Percentiles rank a stretch among this genome's conserved stretches.
Evolutionary conservation across 2,888 invertebrate species (phyloP).

Genomic region (Heliconius ethilla): DNA sequence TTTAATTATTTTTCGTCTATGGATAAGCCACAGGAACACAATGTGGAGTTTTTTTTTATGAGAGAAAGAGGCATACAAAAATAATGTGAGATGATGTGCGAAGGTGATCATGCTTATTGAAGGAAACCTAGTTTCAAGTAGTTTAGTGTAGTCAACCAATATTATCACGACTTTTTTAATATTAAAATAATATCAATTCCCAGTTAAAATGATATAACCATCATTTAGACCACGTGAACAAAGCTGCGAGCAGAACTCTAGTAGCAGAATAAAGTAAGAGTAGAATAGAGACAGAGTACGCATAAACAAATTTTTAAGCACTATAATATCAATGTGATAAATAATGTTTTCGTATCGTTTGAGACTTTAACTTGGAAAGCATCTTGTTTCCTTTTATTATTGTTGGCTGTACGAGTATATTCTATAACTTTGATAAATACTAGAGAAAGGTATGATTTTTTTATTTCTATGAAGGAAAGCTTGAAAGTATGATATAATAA

Average conservation of each 20-base stretch:
- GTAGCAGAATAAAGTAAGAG: no score
- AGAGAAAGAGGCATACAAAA: constrained; percentile 50
- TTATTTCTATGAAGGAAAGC: not conserved
- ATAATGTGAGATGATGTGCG: constrained; percentile 46
- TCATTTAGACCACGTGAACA: no score
- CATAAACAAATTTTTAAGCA: no score
- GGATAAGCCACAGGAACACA: constrained; percentile 75
- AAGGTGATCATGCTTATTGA: constrained; percentile 39
- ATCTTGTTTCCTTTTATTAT: no score
- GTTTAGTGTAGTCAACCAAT: constrained; percentile 25
- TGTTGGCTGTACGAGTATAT: no score
- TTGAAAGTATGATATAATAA: not conserved
- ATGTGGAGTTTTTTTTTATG: constrained; percentile 58
- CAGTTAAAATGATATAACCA: not conserved
- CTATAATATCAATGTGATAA: no score
- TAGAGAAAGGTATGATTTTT: not conserved
- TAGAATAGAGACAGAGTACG: no score
- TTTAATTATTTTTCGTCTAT: constrained; percentile 67
- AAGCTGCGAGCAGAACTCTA: no score
- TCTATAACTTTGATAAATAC: no score
- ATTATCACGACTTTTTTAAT: not conserved
- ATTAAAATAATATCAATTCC: not conserved
- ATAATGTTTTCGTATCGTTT: no score
- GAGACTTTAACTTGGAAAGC: no score
- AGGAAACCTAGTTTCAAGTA: constrained; percentile 4